These are phyloP conservation scores for Rhinichthys osculus DNA, from an alignment of 2,797 vertebrate genomes.

Conservation along the genomic window DNA sequence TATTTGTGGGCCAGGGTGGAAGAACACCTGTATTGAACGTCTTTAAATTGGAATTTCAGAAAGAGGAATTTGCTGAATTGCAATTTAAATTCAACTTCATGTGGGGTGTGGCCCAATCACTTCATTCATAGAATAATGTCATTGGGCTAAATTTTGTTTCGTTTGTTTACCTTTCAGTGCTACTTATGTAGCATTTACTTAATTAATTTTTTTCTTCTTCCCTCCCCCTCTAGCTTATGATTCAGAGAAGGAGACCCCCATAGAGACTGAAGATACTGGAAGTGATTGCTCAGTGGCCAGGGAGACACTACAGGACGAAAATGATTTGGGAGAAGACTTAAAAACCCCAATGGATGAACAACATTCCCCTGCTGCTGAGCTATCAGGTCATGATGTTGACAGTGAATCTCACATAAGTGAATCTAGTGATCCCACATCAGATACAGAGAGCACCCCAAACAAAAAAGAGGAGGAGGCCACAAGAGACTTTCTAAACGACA, in stretches of 20 bases:
- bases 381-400: constrained; percentile 94
- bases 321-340: constrained; percentile 80
- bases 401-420: constrained; percentile 94
- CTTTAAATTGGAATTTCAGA: not conserved
- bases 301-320: constrained; percentile 82
- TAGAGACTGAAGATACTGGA: constrained; percentile 85
- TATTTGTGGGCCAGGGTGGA: not conserved
- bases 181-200: constrained; percentile 59
- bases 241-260: constrained; percentile 86
- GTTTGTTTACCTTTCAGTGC: constrained; percentile 20
- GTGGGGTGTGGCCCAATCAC: not conserved
- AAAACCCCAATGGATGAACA: constrained; percentile 87
- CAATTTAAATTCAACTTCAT: not conserved
- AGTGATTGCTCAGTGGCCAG: constrained; percentile 79
- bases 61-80: not conserved
- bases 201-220: not conserved
- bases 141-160: not conserved
- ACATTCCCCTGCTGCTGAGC: constrained; percentile 85
- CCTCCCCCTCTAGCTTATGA: constrained; percentile 85
- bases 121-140: not conserved
- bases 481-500: constrained; percentile 75
- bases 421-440: constrained; percentile 90
- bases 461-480: constrained; percentile 83
- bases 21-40: not conserved
- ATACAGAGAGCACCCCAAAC: constrained; percentile 88